Evolutionary conservation across 1,140 invertebrate species (phyloP), one percentile per base, ranked within the genome.

Genomic region (Leptopilina boulardi): DNA sequence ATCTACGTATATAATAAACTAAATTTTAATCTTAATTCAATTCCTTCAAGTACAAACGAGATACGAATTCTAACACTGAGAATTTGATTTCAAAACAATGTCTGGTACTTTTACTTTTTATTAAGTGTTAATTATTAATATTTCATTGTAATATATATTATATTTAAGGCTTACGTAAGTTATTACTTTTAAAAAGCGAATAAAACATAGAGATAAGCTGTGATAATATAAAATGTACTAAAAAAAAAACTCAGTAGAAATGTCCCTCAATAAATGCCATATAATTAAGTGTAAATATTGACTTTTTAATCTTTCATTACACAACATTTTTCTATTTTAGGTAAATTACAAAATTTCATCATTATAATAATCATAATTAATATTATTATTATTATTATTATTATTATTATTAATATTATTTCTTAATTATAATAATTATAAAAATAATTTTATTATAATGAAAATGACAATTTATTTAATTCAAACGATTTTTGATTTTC

Each of bases 171-270:
- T 74, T 51, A 72, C n/a, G 23, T 73, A 77, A 73, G 56, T 77
- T 38, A 47, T 56, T 66, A 74, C 70, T 71, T 74, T 71, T 56
- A 71, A 70, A 59, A 73, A 19, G 21, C 30, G 54, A 70, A 71
- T 74, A 44, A 83, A 86, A 72, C 82, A 85, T 86, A 87, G 84
- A 83, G 76, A 85, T 89, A 89, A 90, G 84, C 85, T 90, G 88
- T 87, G 87, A 90, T 88, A 89, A 85, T 88, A 86, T 78, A 54
- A 82, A 82, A 83, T 87, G 80, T 87, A 87, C 80, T 78, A 81
- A 78, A 59, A 59, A n/a, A 59, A 70, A 42, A 75, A 54, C 41
- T 26, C 23, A 71, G 44, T 71, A 34, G 59, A 71, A 23, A 42
- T 13, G 23, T 66, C 59, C 59, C 26, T 66, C 59, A 42, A 66